Conservation (phyloP, 2,797 vertebrate species). For the Cynopterus sphinx region DNA sequence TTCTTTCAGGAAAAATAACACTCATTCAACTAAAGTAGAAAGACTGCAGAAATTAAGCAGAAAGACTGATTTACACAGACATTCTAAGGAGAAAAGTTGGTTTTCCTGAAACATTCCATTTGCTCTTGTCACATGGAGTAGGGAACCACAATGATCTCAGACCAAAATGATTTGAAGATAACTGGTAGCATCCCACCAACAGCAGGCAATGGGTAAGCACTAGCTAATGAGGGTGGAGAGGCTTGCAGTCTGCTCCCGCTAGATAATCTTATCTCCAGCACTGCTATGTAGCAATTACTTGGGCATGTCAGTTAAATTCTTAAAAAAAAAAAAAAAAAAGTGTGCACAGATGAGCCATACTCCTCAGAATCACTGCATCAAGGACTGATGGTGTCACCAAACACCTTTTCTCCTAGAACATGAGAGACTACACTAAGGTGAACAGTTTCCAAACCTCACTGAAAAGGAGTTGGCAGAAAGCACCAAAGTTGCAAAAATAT, state of each 20-base stretch:
- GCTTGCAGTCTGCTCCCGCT: not conserved
- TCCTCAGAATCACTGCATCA: not conserved
- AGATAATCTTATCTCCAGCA: not conserved
- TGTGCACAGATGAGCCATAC: not conserved
- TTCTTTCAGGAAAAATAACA: not conserved
- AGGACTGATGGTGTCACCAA: not conserved
- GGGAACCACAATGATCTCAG: not conserved
- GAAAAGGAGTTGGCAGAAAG: not conserved
- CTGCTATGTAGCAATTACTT: not conserved
- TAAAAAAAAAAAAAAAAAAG: not conserved
- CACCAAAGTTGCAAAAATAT: not conserved
- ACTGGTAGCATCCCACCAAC: not conserved
- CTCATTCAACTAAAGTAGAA: not conserved
- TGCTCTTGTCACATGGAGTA: not conserved
- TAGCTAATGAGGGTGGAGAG: not conserved
- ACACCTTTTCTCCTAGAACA: not conserved
- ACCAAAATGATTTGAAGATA: not conserved
- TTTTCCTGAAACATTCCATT: not conserved
- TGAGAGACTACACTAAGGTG: not conserved
- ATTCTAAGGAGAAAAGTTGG: not conserved
- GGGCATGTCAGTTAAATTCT: not conserved
- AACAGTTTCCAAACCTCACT: not conserved
- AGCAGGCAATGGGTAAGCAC: not conserved
- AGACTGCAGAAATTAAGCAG: not conserved
- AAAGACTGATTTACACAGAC: not conserved